A percentile compares a stretch with the other conserved stretches of the same genome.
These are phyloP conservation scores for Zygothrica quintamaculata DNA, from an alignment of 2,888 invertebrate species.

Conservation along the genomic window DNA sequence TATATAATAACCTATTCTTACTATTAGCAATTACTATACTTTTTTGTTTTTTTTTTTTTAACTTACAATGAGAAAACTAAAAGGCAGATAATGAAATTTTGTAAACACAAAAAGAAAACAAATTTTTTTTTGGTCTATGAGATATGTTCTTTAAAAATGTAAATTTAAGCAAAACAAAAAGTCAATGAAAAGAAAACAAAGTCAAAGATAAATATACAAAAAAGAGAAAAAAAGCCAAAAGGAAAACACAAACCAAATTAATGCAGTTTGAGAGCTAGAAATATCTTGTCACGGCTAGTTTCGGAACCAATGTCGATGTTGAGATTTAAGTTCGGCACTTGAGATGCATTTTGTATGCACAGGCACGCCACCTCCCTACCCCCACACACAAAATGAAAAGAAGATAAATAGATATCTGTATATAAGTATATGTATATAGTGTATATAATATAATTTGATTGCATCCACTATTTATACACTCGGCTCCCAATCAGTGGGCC, in stretches of 20 bases:
- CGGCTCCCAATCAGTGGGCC: constrained; percentile 5
- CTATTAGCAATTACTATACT: no score
- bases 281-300: constrained; percentile 70
- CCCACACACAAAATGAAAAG: not conserved
- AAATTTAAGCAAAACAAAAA: constrained; percentile 10
- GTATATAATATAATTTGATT: constrained; percentile 72
- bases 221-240: constrained; percentile 2
- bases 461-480: constrained; percentile 56
- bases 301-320: constrained; percentile 61
- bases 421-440: constrained; percentile 47
- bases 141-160: constrained; percentile 1
- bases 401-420: not conserved
- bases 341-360: constrained; percentile 58
- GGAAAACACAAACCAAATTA: constrained; percentile 49
- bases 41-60: no score
- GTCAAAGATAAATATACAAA: constrained; percentile 25
- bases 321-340: constrained; percentile 66
- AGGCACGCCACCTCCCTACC: no score
- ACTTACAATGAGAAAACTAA: constrained; percentile 13
- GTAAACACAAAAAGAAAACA: constrained; percentile 14
- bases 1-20: not conserved
- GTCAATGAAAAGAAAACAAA: constrained; percentile 35
- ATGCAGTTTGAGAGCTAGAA: constrained; percentile 67
- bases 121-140: constrained; percentile 11
- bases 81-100: constrained; percentile 16